Percentiles rank a stretch among this genome's conserved stretches.
Conservation (phyloP, 2,113 vertebrate genomes). For the Gallinago undulata region DNA sequence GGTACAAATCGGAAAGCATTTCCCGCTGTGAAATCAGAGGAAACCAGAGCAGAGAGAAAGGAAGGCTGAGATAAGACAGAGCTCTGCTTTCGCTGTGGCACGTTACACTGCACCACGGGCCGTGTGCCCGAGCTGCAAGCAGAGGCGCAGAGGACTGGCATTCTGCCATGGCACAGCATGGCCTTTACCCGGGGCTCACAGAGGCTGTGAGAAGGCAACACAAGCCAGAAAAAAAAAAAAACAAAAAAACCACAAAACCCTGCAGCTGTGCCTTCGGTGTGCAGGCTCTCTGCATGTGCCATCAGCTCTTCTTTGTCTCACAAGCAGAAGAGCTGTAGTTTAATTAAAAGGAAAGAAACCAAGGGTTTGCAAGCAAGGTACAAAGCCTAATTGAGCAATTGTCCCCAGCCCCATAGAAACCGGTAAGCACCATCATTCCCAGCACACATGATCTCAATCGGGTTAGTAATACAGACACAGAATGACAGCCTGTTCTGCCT, state of each 20-base stretch:
- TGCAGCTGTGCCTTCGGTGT: neutral
- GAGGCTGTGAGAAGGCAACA: neutral
- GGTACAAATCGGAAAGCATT: neutral
- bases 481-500: neutral
- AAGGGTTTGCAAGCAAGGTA: neutral
- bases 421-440: neutral
- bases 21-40: neutral
- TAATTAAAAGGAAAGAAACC: neutral
- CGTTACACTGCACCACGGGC: neutral
- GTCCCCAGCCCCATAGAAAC: neutral
- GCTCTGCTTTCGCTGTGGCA: neutral
- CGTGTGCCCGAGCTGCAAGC: rapidly evolving
- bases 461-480: neutral
- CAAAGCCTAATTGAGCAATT: too few relatives aligned
- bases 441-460: neutral
- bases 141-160: neutral
- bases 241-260: neutral
- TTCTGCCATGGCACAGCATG: neutral
- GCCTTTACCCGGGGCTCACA: neutral
- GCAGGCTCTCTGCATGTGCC: neutral
- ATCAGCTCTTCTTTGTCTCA: neutral
- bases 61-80: neutral
- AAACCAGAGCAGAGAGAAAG: neutral
- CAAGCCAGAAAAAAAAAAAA: neutral
- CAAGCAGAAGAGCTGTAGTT: neutral